A percentile compares a stretch with the other conserved stretches of the same genome.
Conservation (phyloP, 2,797 vertebrate species). For the Acanthis flammea region DNA sequence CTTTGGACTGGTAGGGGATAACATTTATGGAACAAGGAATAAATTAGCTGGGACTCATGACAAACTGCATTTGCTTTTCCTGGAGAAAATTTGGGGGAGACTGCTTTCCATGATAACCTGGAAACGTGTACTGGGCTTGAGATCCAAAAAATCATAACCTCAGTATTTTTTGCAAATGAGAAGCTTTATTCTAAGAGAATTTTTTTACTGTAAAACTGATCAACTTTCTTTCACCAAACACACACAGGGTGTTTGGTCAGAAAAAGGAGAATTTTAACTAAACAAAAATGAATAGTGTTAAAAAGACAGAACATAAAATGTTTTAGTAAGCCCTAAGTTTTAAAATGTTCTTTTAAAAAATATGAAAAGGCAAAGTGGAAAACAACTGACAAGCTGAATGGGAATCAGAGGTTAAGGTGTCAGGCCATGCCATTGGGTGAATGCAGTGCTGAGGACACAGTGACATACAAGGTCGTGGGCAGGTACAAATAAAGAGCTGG, state of each 20-base stretch:
- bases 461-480: neutral
- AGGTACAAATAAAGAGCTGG: neutral
- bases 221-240: neutral
- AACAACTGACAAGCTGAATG: neutral
- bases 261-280: neutral
- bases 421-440: neutral
- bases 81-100: neutral
- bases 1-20: conserved; percentile 13
- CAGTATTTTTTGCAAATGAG: neutral
- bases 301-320: neutral
- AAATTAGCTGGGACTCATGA: neutral
- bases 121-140: neutral
- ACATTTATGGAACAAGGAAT: conserved; percentile 15
- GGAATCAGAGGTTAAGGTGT: neutral
- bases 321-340: neutral
- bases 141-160: neutral
- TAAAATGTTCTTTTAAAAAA: neutral
- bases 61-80: neutral
- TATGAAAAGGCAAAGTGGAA: neutral
- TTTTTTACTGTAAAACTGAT: neutral
- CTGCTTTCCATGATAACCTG: neutral
- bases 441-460: fast-evolving
- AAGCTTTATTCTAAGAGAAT: neutral
- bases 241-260: neutral
- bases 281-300: neutral